phyloP scores from a whole-genome alignment of 1,140 invertebrate genomes.

The Atta cephalotes region DNA sequence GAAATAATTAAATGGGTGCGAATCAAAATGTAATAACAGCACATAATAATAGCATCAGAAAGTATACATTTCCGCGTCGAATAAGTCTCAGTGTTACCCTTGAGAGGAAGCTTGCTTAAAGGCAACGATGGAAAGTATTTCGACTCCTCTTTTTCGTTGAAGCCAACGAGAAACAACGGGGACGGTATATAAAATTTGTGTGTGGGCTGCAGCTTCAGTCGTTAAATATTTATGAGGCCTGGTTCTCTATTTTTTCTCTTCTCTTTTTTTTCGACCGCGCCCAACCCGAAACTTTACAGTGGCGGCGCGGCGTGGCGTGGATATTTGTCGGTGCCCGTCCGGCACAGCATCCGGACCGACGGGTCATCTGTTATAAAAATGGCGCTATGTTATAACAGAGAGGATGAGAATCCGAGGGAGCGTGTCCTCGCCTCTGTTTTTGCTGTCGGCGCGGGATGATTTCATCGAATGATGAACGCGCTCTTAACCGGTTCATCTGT shows the following conservation, averaged over 20 bases:
- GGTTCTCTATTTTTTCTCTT: conserved; percentile 49
- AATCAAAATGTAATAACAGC: neutral
- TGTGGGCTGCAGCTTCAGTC: conserved; percentile 62
- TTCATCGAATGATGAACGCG: conserved; percentile 51
- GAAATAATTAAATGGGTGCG: neutral
- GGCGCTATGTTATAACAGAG: conserved; percentile 69
- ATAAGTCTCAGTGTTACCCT: conserved; percentile 16
- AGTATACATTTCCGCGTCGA: conserved; percentile 36
- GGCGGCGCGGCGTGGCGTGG: conserved; percentile 34
- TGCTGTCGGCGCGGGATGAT: conserved; percentile 56
- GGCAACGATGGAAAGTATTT: conserved; percentile 52
- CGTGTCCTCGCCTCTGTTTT: conserved; percentile 66
- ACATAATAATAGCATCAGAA: conserved; percentile 16
- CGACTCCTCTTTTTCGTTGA: conserved; percentile 55
- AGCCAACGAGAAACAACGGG: conserved; percentile 52
- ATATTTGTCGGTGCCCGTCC: conserved; percentile 73
- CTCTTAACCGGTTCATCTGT: conserved; percentile 28
- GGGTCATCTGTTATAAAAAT: conserved; percentile 76
- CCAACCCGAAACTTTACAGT: conserved; percentile 64
- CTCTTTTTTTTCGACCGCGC: conserved; percentile 31
- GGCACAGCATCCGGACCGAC: conserved; percentile 67
- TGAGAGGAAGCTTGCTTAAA: conserved; percentile 48
- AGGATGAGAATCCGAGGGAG: conserved; percentile 55
- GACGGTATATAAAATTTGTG: conserved; percentile 59
- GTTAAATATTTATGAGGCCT: conserved; percentile 70